phyloP scores from a whole-genome alignment of 1,140 invertebrate genomes.

The Asbolus verrucosus region DNA sequence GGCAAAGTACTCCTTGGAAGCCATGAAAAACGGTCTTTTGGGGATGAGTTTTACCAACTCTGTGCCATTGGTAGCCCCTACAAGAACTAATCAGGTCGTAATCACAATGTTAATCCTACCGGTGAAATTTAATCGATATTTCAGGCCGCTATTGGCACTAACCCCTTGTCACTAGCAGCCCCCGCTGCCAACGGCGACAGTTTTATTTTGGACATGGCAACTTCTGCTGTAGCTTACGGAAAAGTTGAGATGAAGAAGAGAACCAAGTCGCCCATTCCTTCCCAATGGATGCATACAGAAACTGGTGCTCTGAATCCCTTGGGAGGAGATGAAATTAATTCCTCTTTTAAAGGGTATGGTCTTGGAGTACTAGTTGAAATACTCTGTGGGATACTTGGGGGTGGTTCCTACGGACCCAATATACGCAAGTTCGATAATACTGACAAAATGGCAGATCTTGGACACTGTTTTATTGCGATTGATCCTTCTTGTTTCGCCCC shows the following conservation, averaged over 20 bases:
- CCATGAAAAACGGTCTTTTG: constrained; percentile 79
- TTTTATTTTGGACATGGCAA: constrained; percentile 93
- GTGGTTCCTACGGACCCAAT: constrained; percentile 75
- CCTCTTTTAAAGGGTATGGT: constrained; percentile 94
- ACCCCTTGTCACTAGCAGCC: constrained; percentile 88
- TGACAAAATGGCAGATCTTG: constrained; percentile 79
- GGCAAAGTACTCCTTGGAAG: constrained; percentile 85
- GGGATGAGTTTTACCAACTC: constrained; percentile 94
- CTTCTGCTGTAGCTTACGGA: constrained; percentile 85
- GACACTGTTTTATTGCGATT: constrained; percentile 92
- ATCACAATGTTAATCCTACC: too few species aligned
- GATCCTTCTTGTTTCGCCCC: constrained; percentile 86
- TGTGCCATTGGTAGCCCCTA: constrained; percentile 88
- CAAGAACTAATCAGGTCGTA: constrained; percentile 73
- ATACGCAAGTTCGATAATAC: constrained; percentile 80
- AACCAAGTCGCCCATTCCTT: neutral
- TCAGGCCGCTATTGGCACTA: constrained; percentile 86
- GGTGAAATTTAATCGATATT: too few species aligned
- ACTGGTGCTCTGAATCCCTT: constrained; percentile 69
- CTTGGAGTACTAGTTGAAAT: constrained; percentile 89
- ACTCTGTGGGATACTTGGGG: constrained; percentile 79
- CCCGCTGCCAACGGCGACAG: constrained; percentile 76
- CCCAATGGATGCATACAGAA: constrained; percentile 1
- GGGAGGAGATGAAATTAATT: constrained; percentile 81
- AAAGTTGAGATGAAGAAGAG: constrained; percentile 69